Evolutionary conservation across 2,888 invertebrate species (phyloP).

Genomic region (Drosophila peninsularis): DNA sequence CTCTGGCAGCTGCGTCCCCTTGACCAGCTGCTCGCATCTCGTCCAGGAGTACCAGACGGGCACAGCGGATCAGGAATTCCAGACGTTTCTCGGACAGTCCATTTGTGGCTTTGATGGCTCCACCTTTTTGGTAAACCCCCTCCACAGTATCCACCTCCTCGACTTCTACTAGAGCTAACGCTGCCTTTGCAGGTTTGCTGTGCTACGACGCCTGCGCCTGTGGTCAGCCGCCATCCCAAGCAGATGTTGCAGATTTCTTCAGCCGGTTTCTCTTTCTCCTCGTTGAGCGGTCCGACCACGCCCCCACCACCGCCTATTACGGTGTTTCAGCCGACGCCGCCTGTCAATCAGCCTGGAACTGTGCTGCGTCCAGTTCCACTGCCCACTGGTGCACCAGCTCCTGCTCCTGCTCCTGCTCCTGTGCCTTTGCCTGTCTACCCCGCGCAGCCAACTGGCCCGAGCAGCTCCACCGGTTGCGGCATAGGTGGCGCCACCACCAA

Average conservation of each 20-base stretch:
- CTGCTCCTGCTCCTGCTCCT: not conserved
- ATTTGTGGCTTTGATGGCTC: conserved; percentile 89
- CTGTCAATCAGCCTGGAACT: conserved; percentile 39
- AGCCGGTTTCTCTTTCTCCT: conserved; percentile 58
- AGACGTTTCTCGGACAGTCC: conserved; percentile 86
- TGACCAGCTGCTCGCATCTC: conserved; percentile 86
- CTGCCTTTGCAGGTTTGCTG: conserved; percentile 68
- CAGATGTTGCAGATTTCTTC: conserved; percentile 28
- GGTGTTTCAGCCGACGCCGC: conserved; percentile 67
- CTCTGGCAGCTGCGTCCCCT: conserved; percentile 86
- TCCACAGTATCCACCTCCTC: not conserved
- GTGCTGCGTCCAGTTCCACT: conserved; percentile 9
- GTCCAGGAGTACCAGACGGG: conserved; percentile 81
- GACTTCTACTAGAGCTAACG: not conserved
- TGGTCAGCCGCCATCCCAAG: conserved; percentile 54
- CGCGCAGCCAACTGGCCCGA: conserved; percentile 67
- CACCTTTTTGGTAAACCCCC: conserved; percentile 87
- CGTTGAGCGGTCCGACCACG: conserved; percentile 42
- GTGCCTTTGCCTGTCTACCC: not conserved
- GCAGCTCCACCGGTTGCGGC: conserved; percentile 85
- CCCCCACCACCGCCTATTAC: conserved; percentile 17
- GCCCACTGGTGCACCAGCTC: not conserved
- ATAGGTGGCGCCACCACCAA: conserved; percentile 81
- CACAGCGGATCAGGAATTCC: conserved; percentile 79
- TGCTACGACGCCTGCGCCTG: conserved; percentile 33